phyloP scores from a whole-genome alignment of 1,140 invertebrate genomes.

The Atopsyche davidsoni region DNA sequence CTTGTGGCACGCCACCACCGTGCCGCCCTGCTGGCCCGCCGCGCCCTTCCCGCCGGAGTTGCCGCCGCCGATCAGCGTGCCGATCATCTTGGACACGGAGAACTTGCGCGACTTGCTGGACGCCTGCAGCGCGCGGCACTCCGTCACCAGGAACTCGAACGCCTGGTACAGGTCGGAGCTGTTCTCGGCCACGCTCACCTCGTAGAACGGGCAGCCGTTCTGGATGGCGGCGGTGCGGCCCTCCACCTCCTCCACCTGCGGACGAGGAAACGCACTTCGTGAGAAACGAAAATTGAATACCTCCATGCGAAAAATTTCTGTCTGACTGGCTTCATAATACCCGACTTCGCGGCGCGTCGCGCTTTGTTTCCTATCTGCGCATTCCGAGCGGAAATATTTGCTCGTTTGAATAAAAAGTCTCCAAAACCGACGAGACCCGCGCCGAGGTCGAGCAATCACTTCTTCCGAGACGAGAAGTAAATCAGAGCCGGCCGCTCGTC shows the following conservation, averaged over 20 bases:
- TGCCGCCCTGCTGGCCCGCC: slow-evolving; percentile 43
- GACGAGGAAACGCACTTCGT: too few relatives aligned
- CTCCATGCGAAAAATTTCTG: too few relatives aligned
- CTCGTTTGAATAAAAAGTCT: too few relatives aligned
- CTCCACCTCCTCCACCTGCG: slow-evolving; percentile 63
- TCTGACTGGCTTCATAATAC: too few relatives aligned
- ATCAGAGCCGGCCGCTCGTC: too few relatives aligned
- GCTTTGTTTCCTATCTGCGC: too few relatives aligned
- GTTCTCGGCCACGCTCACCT: slow-evolving; percentile 72
- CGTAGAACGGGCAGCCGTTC: slow-evolving; percentile 64
- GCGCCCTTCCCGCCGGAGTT: slow-evolving; percentile 33
- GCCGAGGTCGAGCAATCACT: too few relatives aligned
- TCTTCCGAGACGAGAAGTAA: too few relatives aligned
- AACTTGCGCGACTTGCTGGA: slow-evolving; percentile 60
- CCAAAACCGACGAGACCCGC: too few relatives aligned
- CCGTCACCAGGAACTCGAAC: slow-evolving; percentile 61
- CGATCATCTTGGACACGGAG: slow-evolving; percentile 72
- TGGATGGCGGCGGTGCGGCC: slow-evolving; percentile 59
- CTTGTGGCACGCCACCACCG: slow-evolving; percentile 52
- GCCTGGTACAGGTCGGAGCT: slow-evolving; percentile 62
- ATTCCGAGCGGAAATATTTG: too few relatives aligned
- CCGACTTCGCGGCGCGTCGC: too few relatives aligned
- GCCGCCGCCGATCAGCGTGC: slow-evolving; percentile 60
- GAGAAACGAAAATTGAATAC: too few relatives aligned
- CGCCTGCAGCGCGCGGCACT: slow-evolving; percentile 52